These are phyloP conservation scores for Alloplasta piceator DNA, from an alignment of 2,888 invertebrate species.

Conservation along the genomic window DNA sequence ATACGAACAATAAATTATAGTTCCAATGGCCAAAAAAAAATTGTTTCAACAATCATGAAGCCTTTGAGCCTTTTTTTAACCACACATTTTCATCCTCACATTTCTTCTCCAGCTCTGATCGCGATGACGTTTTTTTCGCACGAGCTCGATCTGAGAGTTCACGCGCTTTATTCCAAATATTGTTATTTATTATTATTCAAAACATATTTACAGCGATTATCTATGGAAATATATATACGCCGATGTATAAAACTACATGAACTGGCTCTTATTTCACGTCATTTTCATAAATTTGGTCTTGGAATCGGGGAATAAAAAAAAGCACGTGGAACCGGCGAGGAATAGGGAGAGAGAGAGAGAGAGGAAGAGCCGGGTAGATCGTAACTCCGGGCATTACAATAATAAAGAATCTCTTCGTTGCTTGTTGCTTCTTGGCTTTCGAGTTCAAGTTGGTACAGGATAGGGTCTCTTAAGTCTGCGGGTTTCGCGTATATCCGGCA, in stretches of 20 bases:
- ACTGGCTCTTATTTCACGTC: constrained; percentile 75
- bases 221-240: constrained; percentile 19
- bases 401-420: constrained; percentile 77
- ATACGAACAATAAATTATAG: no score
- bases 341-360: constrained; percentile 26
- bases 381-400: constrained; percentile 82
- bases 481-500: neutral
- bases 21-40: no score
- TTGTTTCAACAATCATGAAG: no score
- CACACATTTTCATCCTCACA: neutral
- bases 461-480: neutral
- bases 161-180: constrained; percentile 3
- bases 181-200: neutral
- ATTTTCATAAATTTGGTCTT: constrained; percentile 79
- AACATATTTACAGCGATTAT: constrained; percentile 6
- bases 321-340: constrained; percentile 34
- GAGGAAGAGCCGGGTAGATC: constrained; percentile 72
- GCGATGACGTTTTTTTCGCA: constrained; percentile 10
- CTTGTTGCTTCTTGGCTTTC: constrained; percentile 57
- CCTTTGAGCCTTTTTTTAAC: no score
- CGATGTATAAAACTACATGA: constrained; percentile 19
- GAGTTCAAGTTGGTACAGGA: neutral
- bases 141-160: constrained; percentile 17
- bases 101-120: constrained; percentile 1
- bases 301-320: constrained; percentile 67